These are phyloP conservation scores for Lycorma delicatula DNA, from an alignment of 1,140 invertebrate species.

Conservation along the genomic window DNA sequence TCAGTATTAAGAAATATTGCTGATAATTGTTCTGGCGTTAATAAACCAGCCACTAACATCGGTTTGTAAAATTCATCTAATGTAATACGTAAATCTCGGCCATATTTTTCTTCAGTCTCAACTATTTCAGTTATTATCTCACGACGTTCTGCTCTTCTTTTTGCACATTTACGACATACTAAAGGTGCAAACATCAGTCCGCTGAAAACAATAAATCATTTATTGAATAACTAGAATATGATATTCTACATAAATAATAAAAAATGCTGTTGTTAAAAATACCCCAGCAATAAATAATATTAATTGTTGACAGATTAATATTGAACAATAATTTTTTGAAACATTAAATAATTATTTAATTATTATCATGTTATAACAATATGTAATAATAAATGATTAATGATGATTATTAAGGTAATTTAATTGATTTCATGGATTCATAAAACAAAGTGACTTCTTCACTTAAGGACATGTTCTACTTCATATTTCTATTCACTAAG, in stretches of 20 bases:
- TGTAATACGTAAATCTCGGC: slow-evolving; percentile 82
- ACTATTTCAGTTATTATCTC: slow-evolving; percentile 94
- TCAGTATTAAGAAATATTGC: slow-evolving; percentile 91
- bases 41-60: slow-evolving; percentile 76
- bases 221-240: not conserved
- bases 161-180: slow-evolving; percentile 79
- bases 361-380: too few relatives aligned
- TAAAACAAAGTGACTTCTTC: too few relatives aligned
- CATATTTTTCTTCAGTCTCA: slow-evolving; percentile 93
- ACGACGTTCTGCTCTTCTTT: slow-evolving; percentile 79
- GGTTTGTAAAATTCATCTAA: slow-evolving; percentile 90
- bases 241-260: not conserved
- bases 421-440: too few relatives aligned
- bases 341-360: too few relatives aligned
- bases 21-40: slow-evolving; percentile 57
- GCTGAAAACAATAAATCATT: slow-evolving; percentile 35
- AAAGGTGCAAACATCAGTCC: slow-evolving; percentile 64
- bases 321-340: too few relatives aligned
- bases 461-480: too few relatives aligned
- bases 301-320: not conserved
- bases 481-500: too few relatives aligned
- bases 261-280: not conserved
- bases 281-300: not conserved
- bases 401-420: too few relatives aligned
- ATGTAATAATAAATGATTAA: too few relatives aligned